A percentile compares a stretch with the other conserved stretches of the same genome.
Conservation (phyloP, 2,113 vertebrate genomes). For the Callithrix jacchus region DNA sequence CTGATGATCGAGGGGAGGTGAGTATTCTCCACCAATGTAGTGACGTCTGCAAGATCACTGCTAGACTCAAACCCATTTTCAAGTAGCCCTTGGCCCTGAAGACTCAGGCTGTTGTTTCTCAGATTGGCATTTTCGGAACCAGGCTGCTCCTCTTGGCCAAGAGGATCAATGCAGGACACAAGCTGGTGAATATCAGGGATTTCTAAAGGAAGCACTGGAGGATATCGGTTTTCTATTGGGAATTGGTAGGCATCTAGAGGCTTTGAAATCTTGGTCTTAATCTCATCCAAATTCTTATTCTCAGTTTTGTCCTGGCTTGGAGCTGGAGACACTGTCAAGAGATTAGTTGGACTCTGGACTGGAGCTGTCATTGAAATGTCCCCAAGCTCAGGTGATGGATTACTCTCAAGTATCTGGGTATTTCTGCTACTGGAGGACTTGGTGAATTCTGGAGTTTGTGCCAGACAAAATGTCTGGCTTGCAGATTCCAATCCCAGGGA, state of each 20-base stretch:
- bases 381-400: background rate
- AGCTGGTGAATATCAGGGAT: conserved; percentile 20
- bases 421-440: conserved; percentile 2
- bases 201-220: conserved; percentile 1
- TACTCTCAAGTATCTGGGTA: background rate
- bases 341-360: background rate
- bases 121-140: background rate
- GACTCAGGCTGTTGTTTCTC: background rate
- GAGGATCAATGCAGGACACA: background rate
- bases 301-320: background rate
- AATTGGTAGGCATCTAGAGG: background rate
- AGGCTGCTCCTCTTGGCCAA: background rate
- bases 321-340: background rate
- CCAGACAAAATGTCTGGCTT: conserved; percentile 19
- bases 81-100: background rate
- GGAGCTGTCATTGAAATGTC: background rate
- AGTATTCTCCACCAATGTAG: background rate
- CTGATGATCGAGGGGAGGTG: background rate
- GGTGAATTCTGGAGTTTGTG: background rate
- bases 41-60: background rate
- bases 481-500: background rate
- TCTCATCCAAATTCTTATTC: background rate
- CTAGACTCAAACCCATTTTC: background rate
- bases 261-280: background rate
- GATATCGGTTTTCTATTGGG: background rate